Base-by-base conservation (phyloP, 2,888 invertebrate species). In the Stenolophus ochropezus region DNA sequence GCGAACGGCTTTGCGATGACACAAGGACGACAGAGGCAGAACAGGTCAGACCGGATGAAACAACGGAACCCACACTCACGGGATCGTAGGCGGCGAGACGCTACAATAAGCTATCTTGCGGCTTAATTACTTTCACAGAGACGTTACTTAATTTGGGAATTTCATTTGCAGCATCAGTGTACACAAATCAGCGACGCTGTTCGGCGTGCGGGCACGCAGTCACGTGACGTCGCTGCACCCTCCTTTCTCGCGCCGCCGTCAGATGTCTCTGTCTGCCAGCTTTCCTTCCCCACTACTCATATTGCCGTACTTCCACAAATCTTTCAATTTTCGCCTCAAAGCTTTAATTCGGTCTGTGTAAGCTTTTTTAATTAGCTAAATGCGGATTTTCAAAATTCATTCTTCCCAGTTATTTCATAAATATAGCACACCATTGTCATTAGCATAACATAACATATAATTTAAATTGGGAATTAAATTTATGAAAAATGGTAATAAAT, bases 71-170 rank as follows among this genome's bases (percentile, higher is more conserved):
- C 14, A 33, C 8, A 49, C 49, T n/a, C n/a, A n/a, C n/a, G n/a
- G n/a, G n/a, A n/a, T n/a, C n/a, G n/a, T 49, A 49, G 6, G n/a
- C 49, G 56, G 82, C 80, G 80, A 82, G 82, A 82, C 83, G 85
- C 85, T 86, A 87, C 88, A 88, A 88, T 88, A 87, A 88, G 88
- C 88, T 85, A 88, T 88, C 88, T 88, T 86, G 87, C 85, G 87
- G 87, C 88, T 87, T 88, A 89, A 89, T 89, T 89, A 88, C 88
- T 84, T 84, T 81, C 75, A 86, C 84, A 85, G 85, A 85, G 86
- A 86, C 87, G 86, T 86, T 86, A 86, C 88, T 89, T 88, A 88
- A 89, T 89, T 89, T 87, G 83, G 89, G 88, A 90, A 90, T 90
- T 90, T 89, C 89, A 89, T 89, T 89, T 89, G 87, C 86, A 84